A percentile compares a stretch with the other conserved stretches of the same genome.
phyloP scores from a whole-genome alignment of 2,888 invertebrate genomes.

The Odontocolon sp. region DNA sequence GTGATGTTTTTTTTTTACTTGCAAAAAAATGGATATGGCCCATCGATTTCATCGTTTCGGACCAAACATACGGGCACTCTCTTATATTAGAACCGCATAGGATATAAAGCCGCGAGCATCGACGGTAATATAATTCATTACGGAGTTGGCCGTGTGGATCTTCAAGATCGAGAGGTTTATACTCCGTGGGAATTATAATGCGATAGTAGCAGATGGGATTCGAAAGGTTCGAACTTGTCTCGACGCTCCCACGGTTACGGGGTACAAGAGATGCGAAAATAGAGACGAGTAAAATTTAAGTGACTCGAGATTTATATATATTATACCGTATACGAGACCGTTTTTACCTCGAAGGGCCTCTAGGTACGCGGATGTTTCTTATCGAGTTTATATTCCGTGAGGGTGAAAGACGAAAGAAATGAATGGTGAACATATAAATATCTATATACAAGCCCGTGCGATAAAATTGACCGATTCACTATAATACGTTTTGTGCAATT shows the following conservation, averaged over 20 bases:
- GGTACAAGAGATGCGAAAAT: too few relatives aligned
- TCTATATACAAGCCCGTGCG: neutral
- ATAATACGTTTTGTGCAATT: too few relatives aligned
- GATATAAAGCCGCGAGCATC: conserved; percentile 12
- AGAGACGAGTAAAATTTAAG: conserved; percentile 40
- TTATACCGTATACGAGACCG: neutral
- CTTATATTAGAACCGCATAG: conserved; percentile 14
- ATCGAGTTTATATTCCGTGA: conserved; percentile 45
- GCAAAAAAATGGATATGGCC: too few relatives aligned
- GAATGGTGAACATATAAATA: conserved; percentile 27
- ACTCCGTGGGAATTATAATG: conserved; percentile 45
- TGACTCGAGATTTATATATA: conserved; percentile 47
- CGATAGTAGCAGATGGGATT: conserved; percentile 59
- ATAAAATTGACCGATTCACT: too few relatives aligned
- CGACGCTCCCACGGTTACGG: conserved; percentile 38
- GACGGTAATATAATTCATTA: conserved; percentile 42
- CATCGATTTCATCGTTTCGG: too few relatives aligned
- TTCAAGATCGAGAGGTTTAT: conserved; percentile 14
- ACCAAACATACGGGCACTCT: neutral
- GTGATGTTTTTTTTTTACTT: too few relatives aligned
- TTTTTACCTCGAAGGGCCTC: conserved; percentile 32
- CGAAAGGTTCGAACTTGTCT: conserved; percentile 47
- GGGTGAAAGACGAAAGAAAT: conserved; percentile 39
- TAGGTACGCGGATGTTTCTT: conserved; percentile 48
- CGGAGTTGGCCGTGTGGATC: conserved; percentile 31